Evolutionary conservation across 2,113 vertebrate species (phyloP).

Genomic region (Phodopus roborovskii): DNA sequence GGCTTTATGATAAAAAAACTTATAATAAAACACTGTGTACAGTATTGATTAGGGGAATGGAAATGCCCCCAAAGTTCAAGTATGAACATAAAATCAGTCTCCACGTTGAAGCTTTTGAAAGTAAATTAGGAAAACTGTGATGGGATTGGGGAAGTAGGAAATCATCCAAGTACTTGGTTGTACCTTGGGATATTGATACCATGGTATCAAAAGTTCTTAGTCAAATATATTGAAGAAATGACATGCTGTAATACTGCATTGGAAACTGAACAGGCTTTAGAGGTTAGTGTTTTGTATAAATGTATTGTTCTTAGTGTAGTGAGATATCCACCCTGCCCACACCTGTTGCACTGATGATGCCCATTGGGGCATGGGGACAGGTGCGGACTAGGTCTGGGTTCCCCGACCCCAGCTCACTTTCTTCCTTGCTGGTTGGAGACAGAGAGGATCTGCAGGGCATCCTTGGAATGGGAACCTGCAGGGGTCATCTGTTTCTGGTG

Average conservation of each 20-base stretch:
- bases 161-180: background rate
- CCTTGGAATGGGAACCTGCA: too few species aligned
- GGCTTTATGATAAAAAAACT: background rate
- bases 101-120: background rate
- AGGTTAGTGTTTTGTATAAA: background rate
- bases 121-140: background rate
- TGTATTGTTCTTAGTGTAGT: too few species aligned
- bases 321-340: too few species aligned
- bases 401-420: too few species aligned
- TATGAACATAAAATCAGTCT: background rate
- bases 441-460: too few species aligned
- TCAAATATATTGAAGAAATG: background rate
- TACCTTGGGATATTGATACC: background rate
- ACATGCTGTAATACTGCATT: background rate
- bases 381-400: too few species aligned
- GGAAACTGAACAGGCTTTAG: conserved; percentile 14
- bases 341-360: too few species aligned
- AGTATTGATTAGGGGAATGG: background rate
- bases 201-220: background rate
- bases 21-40: background rate
- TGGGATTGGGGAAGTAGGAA: background rate
- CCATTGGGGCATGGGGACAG: too few species aligned
- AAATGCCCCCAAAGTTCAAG: background rate
- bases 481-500: too few species aligned
- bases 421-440: too few species aligned